These are phyloP conservation scores for Orthonychiurus folsomi DNA, from an alignment of 2,888 invertebrate genomes.

Conservation along the genomic window DNA sequence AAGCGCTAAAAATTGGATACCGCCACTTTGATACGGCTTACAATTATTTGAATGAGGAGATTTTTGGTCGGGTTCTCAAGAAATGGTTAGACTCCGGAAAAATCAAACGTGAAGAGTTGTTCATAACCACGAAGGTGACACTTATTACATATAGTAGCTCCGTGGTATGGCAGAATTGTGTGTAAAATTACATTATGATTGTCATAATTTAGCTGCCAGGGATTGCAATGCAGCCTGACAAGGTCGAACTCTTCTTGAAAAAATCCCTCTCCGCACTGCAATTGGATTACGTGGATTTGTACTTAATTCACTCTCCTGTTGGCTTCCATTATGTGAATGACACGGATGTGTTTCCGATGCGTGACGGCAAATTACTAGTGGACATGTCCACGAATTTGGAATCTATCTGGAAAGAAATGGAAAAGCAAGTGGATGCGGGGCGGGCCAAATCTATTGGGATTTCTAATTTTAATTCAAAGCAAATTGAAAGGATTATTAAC, in stretches of 20 bases:
- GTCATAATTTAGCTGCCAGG: constrained; percentile 51
- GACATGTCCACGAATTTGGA: constrained; percentile 50
- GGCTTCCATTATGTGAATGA: constrained; percentile 55
- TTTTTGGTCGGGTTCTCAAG: constrained; percentile 63
- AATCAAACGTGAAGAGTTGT: constrained; percentile 64
- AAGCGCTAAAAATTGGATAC: constrained; percentile 10
- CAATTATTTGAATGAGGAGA: constrained; percentile 66
- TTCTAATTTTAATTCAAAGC: constrained; percentile 70
- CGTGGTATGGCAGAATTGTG: background rate
- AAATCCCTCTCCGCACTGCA: constrained; percentile 61
- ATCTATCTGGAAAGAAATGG: constrained; percentile 61
- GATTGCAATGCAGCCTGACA: constrained; percentile 55
- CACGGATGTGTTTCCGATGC: constrained; percentile 46
- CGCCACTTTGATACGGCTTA: constrained; percentile 68
- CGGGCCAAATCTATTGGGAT: constrained; percentile 70
- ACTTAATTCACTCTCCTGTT: constrained; percentile 70
- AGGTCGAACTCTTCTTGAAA: constrained; percentile 59
- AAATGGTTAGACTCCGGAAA: constrained; percentile 61
- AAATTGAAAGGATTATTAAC: constrained; percentile 58
- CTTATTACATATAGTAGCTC: no score
- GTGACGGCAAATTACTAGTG: constrained; percentile 23
- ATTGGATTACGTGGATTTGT: constrained; percentile 71
- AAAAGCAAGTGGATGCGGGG: constrained; percentile 59
- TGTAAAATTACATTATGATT: background rate
- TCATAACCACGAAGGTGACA: constrained; percentile 68